Conservation (phyloP, 2,797 vertebrate species). For the Pseudochromis fuscus region DNA sequence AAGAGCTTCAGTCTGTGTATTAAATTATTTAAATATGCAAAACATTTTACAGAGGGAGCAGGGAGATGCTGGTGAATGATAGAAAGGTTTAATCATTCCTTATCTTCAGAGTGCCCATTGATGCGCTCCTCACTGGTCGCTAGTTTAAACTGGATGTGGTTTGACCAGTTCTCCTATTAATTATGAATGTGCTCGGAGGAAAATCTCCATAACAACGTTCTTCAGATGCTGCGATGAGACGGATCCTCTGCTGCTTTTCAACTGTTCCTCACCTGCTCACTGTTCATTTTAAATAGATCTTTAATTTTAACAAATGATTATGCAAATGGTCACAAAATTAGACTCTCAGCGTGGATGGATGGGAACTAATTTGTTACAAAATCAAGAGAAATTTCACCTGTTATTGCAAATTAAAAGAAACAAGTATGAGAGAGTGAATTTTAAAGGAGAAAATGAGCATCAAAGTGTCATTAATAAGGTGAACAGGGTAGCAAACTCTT, state of each 20-base stretch:
- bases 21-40: constrained; percentile 73
- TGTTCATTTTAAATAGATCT: constrained; percentile 4
- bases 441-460: constrained; percentile 24
- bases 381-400: constrained; percentile 14
- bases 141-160: constrained; percentile 32
- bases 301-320: background rate
- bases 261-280: constrained; percentile 13
- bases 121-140: constrained; percentile 24
- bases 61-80: constrained; percentile 52
- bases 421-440: constrained; percentile 2
- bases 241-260: constrained; percentile 13
- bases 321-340: background rate
- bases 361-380: background rate
- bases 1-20: constrained; percentile 53
- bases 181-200: constrained; percentile 59
- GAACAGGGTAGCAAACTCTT: constrained; percentile 67
- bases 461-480: constrained; percentile 49
- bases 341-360: constrained; percentile 3
- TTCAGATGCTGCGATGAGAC: constrained; percentile 34
- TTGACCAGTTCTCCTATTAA: constrained; percentile 64
- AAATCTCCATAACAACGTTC: constrained; percentile 47
- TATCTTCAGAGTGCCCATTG: constrained; percentile 49
- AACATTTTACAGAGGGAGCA: constrained; percentile 51
- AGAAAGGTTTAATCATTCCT: constrained; percentile 58
- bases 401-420: constrained; percentile 28